Conservation (phyloP, 2,797 vertebrate genomes). For the Tarsius wallacei region DNA sequence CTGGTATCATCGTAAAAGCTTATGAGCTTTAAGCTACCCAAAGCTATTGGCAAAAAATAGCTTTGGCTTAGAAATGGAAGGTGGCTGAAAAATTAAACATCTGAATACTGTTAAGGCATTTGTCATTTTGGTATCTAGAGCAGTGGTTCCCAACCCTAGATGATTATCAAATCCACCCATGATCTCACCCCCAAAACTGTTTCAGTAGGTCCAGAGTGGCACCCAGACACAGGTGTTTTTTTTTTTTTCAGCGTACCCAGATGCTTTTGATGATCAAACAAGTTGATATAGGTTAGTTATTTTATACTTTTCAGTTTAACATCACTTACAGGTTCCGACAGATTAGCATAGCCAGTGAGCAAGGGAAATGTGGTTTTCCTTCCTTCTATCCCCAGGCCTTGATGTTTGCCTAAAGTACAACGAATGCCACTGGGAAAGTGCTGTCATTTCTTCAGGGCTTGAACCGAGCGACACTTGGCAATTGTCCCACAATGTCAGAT, state of each 20-base stretch:
- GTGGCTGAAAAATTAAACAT: not conserved
- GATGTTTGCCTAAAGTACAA: not conserved
- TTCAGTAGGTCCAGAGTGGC: not conserved
- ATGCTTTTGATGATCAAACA: not conserved
- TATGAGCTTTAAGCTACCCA: not conserved
- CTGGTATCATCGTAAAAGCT: not conserved
- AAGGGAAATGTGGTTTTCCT: not conserved
- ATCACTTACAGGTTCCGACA: not conserved
- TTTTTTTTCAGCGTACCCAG: not conserved
- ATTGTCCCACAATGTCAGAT: not conserved
- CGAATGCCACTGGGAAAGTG: not conserved
- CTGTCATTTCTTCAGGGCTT: not conserved
- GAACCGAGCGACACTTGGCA: not conserved
- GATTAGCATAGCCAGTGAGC: not conserved
- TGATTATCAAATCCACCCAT: not conserved
- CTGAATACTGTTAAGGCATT: not conserved
- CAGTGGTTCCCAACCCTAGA: not conserved
- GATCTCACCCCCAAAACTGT: not conserved
- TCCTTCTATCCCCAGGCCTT: not conserved
- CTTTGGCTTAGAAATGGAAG: slow-evolving; percentile 45
- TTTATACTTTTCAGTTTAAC: not conserved
- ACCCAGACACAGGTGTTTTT: not conserved
- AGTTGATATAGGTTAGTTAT: not conserved
- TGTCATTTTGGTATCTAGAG: not conserved
- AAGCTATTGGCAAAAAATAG: not conserved